A percentile compares a stretch with the other conserved stretches of the same genome.
These are phyloP conservation scores for Aurelia aurita complex sp. Pacific DNA, from an alignment of 30 jellyfish, hydroid and myxozoan species.

Conservation along the genomic window DNA sequence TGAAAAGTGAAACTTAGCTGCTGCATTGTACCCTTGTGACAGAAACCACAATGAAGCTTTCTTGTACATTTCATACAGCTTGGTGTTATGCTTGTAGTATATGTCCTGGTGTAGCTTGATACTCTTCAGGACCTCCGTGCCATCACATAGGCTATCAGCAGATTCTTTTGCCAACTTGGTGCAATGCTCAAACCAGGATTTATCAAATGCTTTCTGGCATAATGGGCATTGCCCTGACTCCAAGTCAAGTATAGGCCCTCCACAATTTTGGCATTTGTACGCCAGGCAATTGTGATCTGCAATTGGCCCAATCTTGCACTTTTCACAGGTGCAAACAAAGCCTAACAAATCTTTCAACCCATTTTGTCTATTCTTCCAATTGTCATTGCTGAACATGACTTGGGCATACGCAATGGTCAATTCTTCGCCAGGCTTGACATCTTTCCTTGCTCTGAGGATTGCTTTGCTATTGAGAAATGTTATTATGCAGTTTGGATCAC, in stretches of 20 bases:
- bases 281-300: background rate
- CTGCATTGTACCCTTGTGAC: slow-evolving; percentile 10
- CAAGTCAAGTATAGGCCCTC: slow-evolving; percentile 14
- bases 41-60: slow-evolving; percentile 62
- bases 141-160: too few relatives aligned
- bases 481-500: slow-evolving; percentile 77
- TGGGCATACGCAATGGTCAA: slow-evolving; percentile 90
- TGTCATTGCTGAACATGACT: slow-evolving; percentile 61
- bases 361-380: slow-evolving; percentile 54
- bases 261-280: slow-evolving; percentile 59
- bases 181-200: slow-evolving; percentile 6
- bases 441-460: slow-evolving; percentile 41
- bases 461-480: slow-evolving; percentile 53
- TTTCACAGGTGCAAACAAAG: slow-evolving; percentile 71
- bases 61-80: slow-evolving; percentile 53
- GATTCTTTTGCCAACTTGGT: background rate
- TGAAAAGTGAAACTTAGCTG: slow-evolving; percentile 47
- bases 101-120: slow-evolving; percentile 44
- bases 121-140: background rate
- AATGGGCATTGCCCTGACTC: slow-evolving; percentile 14
- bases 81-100: slow-evolving; percentile 18
- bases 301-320: slow-evolving; percentile 42
- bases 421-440: slow-evolving; percentile 66
- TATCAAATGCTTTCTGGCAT: slow-evolving; percentile 32
- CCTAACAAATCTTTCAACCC: slow-evolving; percentile 57